Evolutionary conservation across 2,113 vertebrate genomes (phyloP), one percentile per base, ranked within the genome.

Genomic region (Phainopepla nitens): DNA sequence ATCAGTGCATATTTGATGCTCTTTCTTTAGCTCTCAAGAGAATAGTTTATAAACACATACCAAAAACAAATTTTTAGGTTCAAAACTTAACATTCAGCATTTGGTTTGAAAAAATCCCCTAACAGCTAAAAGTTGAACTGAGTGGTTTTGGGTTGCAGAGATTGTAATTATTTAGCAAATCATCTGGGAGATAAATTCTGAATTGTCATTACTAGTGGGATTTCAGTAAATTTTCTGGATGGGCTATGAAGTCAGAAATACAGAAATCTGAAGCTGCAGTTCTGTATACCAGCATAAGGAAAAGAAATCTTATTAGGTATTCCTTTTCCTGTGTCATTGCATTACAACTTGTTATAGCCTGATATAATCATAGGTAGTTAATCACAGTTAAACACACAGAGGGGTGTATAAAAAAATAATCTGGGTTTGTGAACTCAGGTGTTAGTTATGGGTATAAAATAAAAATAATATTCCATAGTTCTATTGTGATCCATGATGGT

Each of bases 341-440:
- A 68, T 44, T 81, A 64, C 70, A 87, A 35, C 4, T 54, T 68
- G 2, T 57, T 56, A 17, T 44, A 88, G 8, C 19, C 25, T 47
- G 28, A 70, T 20, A 28, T 39, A 69, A 28, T 35, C 31, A 36
- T 25, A 53, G 9, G 50, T 54, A 42, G 9, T 45, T 18, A 21
- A 35, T 83, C 22, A 35, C 10, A 78, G 7, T 42, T 92, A 65
- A 93, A 69, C 7, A 16, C 0, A 2, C 10, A 76, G 10, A 44
- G 5, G 4, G 1, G 0, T 39, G 4, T 5, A 3, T 79, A 33
- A 56, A 61, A 61, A 27, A 29, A 19, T 2, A 45, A 61, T 11
- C 8, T 50, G 10, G 2, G 39, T 85, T 90, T 75, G 7, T 82
- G 14, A 76, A 62, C 9, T 56, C 50, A 7, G 27, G 5, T 16